A percentile compares a stretch with the other conserved stretches of the same genome.
Evolutionary conservation across 2,797 vertebrate species (phyloP).

Genomic region (Platalea minor): DNA sequence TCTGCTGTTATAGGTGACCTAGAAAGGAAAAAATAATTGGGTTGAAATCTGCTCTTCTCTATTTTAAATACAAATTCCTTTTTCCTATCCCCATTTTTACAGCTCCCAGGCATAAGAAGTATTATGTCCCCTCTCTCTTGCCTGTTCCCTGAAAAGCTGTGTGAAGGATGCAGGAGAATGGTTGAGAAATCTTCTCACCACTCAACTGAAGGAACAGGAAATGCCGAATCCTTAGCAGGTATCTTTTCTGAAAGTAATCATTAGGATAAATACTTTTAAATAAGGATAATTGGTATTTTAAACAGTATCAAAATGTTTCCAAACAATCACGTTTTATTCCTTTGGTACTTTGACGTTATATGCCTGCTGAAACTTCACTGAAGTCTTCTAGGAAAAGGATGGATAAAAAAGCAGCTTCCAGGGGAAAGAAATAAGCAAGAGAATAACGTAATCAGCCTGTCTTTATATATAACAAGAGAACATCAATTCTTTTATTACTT

Average conservation of each 20-base stretch:
- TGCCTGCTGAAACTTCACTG: not conserved
- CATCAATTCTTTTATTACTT: not conserved
- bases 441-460: not conserved
- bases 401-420: not conserved
- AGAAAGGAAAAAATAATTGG: not conserved
- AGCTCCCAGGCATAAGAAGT: not conserved
- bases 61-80: slow-evolving; percentile 17
- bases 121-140: not conserved
- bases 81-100: not conserved
- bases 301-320: not conserved
- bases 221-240: not conserved
- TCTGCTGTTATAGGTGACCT: not conserved
- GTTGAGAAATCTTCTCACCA: not conserved
- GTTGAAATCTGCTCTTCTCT: not conserved
- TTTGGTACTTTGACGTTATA: not conserved
- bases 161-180: not conserved
- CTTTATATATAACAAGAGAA: not conserved
- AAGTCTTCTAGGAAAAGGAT: not conserved
- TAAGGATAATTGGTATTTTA: not conserved
- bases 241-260: not conserved
- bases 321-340: not conserved
- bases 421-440: not conserved
- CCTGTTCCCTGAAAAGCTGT: not conserved
- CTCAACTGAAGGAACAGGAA: not conserved
- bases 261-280: slow-evolving; percentile 31